Percentiles rank a stretch among this genome's conserved stretches.
Evolutionary conservation across 2,888 invertebrate genomes (phyloP).

Genomic region (Leucania comma): DNA sequence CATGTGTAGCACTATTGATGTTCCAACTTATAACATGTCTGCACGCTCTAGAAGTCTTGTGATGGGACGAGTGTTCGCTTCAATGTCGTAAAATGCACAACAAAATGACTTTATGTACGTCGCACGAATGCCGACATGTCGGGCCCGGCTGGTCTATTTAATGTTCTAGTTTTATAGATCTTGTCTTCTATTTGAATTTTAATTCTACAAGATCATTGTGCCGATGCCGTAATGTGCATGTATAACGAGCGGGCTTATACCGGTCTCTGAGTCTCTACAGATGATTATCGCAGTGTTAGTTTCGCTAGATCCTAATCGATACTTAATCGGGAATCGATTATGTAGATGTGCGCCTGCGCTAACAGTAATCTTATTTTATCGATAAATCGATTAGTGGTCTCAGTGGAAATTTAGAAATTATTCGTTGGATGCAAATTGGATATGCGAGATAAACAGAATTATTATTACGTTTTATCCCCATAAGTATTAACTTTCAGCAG

Average conservation of each 20-base stretch:
- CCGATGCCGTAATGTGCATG: conserved; percentile 65
- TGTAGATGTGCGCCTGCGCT: conserved; percentile 59
- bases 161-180: conserved; percentile 79
- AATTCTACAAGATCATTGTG: conserved; percentile 78
- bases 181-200: conserved; percentile 81
- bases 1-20: conserved; percentile 60
- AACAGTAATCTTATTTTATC: conserved; percentile 58
- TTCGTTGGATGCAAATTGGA: conserved; percentile 43
- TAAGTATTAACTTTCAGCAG: conserved; percentile 56
- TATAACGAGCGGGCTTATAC: conserved; percentile 65
- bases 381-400: conserved; percentile 55
- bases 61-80: conserved; percentile 64
- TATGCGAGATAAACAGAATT: conserved; percentile 47
- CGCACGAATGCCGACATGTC: conserved; percentile 73
- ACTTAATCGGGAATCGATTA: conserved; percentile 66
- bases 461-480: conserved; percentile 40
- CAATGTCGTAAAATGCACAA: conserved; percentile 81
- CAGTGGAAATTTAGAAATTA: conserved; percentile 63
- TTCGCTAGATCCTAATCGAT: conserved; percentile 68
- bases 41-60: conserved; percentile 63
- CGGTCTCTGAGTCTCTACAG: conserved; percentile 55
- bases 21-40: conserved; percentile 63
- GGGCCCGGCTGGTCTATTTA: conserved; percentile 76
- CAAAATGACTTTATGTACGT: conserved; percentile 78
- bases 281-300: conserved; percentile 68